These are phyloP conservation scores for Berghia stephanieae DNA, from an alignment of 1,140 invertebrate genomes.

Conservation along the genomic window DNA sequence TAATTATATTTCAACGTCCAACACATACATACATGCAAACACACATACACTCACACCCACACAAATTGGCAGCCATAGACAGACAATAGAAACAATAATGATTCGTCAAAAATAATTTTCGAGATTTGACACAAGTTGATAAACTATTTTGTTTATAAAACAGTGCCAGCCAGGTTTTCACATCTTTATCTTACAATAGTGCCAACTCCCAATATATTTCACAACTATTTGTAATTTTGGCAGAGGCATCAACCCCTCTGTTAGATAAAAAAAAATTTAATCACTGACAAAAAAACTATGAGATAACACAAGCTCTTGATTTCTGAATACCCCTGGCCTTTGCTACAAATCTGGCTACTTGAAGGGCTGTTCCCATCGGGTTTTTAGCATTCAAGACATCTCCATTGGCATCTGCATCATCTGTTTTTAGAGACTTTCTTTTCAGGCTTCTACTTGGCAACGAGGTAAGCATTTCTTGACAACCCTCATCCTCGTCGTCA, in stretches of 20 bases:
- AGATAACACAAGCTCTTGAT: constrained; percentile 60
- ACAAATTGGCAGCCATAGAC: neutral
- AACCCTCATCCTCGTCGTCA: constrained; percentile 74
- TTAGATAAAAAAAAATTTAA: neutral
- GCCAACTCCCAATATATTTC: too few relatives aligned
- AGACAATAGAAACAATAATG: neutral
- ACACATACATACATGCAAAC: constrained; percentile 10
- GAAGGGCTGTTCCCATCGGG: constrained; percentile 55
- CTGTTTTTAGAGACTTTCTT: constrained; percentile 27
- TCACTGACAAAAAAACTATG: constrained; percentile 32
- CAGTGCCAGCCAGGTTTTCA: neutral
- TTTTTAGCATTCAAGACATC: constrained; percentile 47
- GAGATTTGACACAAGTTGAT: neutral
- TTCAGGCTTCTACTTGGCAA: constrained; percentile 48
- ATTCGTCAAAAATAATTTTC: neutral
- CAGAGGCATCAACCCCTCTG: neutral
- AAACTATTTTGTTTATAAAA: neutral
- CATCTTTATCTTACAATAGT: neutral
- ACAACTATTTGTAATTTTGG: too few relatives aligned
- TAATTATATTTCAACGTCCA: neutral
- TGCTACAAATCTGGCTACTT: constrained; percentile 61
- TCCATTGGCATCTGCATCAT: constrained; percentile 38
- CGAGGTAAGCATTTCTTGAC: constrained; percentile 54
- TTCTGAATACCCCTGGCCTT: constrained; percentile 58
- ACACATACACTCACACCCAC: neutral